Conservation (phyloP, 2,888 invertebrate species). For the Oxyteleia sp. region DNA sequence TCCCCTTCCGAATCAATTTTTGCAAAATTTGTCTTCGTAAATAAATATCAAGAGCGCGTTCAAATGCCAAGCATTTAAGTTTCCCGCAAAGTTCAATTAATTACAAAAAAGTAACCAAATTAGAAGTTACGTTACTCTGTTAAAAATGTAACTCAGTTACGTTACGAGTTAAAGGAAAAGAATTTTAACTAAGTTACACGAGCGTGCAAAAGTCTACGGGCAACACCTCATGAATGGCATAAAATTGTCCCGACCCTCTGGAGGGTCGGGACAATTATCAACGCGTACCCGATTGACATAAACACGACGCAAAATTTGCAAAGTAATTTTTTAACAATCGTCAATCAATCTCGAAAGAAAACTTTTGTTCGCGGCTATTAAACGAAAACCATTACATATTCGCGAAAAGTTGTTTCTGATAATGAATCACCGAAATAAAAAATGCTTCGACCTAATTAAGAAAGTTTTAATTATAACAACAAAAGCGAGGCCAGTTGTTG, state of each 20-base stretch:
- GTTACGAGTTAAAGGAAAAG: conserved; percentile 19
- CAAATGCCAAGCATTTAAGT: not conserved
- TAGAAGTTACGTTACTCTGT: conserved; percentile 27
- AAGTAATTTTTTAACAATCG: no score
- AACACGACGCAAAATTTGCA: no score
- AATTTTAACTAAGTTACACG: conserved; percentile 15
- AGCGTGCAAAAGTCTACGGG: conserved; percentile 4
- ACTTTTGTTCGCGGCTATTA: no score
- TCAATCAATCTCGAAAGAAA: no score
- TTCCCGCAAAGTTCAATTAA: conserved; percentile 14
- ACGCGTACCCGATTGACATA: not conserved
- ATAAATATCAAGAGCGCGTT: not conserved
- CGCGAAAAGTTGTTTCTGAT: not conserved
- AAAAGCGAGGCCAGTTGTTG: not conserved
- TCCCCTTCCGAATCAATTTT: not conserved
- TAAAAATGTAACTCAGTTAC: conserved; percentile 33
- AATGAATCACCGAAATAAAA: not conserved
- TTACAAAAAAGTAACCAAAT: conserved; percentile 25
- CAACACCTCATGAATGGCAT: conserved; percentile 6
- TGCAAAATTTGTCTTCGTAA: not conserved
- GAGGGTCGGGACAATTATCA: not conserved
- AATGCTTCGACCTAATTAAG: not conserved
- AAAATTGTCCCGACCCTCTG: not conserved
- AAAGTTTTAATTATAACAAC: not conserved
- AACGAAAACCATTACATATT: not conserved